phyloP scores from a whole-genome alignment of 2,888 invertebrate species.

The Lepeophtheirus nordmannii region DNA sequence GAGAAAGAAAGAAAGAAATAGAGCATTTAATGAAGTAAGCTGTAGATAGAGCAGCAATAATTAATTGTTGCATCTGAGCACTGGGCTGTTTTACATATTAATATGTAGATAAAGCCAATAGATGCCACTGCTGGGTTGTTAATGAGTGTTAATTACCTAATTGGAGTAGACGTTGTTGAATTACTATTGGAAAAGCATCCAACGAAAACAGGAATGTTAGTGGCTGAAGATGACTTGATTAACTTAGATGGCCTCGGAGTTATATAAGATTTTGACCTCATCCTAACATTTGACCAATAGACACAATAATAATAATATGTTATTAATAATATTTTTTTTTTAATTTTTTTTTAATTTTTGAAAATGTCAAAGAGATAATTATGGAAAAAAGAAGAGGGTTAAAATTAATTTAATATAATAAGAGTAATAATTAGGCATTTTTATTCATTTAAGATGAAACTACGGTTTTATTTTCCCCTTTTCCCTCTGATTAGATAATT shows the following conservation, averaged over 20 bases:
- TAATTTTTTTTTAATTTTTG: neutral
- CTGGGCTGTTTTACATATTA: neutral
- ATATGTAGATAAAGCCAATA: neutral
- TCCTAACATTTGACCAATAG: slow-evolving; percentile 30
- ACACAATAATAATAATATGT: neutral
- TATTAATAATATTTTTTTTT: neutral
- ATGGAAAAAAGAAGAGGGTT: neutral
- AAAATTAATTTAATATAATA: neutral
- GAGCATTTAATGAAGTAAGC: neutral
- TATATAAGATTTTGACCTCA: slow-evolving; percentile 31
- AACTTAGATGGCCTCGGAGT: slow-evolving; percentile 22
- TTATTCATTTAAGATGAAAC: neutral
- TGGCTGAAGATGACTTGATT: slow-evolving; percentile 35
- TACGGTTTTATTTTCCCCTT: neutral
- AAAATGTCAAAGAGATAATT: neutral
- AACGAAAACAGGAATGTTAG: slow-evolving; percentile 35
- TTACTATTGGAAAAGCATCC: slow-evolving; percentile 32
- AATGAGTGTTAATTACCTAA: slow-evolving; percentile 16
- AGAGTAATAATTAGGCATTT: neutral
- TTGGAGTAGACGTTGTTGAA: slow-evolving; percentile 15
- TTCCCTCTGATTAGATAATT: neutral
- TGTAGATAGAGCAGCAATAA: no score
- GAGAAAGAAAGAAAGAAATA: slow-evolving; percentile 2
- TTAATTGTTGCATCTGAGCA: no score
- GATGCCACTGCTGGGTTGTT: neutral